Evolutionary conservation across 2,888 invertebrate genomes (phyloP), one percentile per base, ranked within the genome.

Genomic region (Meganola albula): DNA sequence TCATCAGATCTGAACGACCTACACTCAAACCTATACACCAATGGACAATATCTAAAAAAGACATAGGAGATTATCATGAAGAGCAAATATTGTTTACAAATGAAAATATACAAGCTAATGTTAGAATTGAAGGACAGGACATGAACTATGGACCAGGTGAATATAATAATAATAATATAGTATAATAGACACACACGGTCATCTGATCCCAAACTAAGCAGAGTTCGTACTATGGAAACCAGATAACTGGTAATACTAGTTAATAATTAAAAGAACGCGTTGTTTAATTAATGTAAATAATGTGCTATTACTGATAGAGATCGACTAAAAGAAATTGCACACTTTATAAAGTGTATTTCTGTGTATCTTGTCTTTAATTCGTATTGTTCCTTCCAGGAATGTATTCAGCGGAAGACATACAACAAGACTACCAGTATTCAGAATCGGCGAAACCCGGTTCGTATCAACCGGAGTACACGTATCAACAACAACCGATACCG

Each of bases 11-110:
- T 2, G 73, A 73, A 7, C 42, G 71, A 1, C 58, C 63, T 1
- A 49, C 62, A 1, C 46, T 71, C 16, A 75, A 76, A 24, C 72
- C 74, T 0, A 48, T 76, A 11, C 80, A 82, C 9, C 85, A 85
- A 28, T 87, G 87, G 87, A 87, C 86, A 1, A 87, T 87, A 33
- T 80, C 80, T 1, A 85, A 84, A 63, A 79, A 83, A 39, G 80
- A 84, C 32, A 70, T 74, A 0, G 82, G 82, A 0, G 80, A 79
- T 14, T 79, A 75, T 20, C 78, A 80, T 0, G 84, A 83, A 30
- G 82, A 86, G 32, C 80, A 85, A 44, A 74, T 84, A n/a, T 48
- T 87, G 16, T 86, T 84, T 41, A 87, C 86, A 0, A 87, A 87
- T 31, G 86, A 87, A 28, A 77, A 84, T 27, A 45, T 79, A 1